These are phyloP conservation scores for Apogon talboti DNA, from an alignment of 2,797 vertebrate species.

Conservation along the genomic window DNA sequence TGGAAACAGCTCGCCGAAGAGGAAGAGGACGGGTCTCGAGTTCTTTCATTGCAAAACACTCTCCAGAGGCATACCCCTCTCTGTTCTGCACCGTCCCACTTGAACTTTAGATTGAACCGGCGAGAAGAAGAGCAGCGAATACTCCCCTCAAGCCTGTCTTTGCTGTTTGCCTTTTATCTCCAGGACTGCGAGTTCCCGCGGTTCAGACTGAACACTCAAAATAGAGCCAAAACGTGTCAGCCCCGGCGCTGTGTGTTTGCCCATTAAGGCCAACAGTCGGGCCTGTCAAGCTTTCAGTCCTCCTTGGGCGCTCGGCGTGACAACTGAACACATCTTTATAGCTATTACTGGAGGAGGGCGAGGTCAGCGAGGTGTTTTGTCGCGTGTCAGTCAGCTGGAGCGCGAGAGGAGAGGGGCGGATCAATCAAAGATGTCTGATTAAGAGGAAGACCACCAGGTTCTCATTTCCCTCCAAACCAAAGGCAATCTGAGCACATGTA, in stretches of 20 bases:
- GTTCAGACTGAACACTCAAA: conserved; percentile 34
- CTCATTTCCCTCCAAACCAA: conserved; percentile 56
- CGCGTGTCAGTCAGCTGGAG: conserved; percentile 68
- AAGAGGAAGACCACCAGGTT: conserved; percentile 60
- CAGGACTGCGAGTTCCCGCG: conserved; percentile 9
- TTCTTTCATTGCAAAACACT: conserved; percentile 21
- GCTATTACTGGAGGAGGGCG: conserved; percentile 43
- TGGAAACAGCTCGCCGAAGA: conserved; percentile 25
- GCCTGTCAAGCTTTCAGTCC: conserved; percentile 48
- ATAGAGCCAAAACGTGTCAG: conserved; percentile 16
- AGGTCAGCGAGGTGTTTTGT: conserved; percentile 53
- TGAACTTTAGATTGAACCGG: conserved; percentile 50
- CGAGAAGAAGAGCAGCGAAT: conserved; percentile 30
- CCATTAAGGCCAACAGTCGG: conserved; percentile 50
- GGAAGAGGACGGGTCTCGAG: conserved; percentile 25
- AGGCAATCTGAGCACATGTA: conserved; percentile 73
- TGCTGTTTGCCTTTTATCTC: conserved; percentile 62
- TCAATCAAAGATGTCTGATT: conserved; percentile 81
- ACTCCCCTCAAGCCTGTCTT: conserved; percentile 48
- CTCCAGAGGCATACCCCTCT: conserved; percentile 13
- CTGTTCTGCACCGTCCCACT: conserved; percentile 40
- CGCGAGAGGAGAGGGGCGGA: conserved; percentile 51
- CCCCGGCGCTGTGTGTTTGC: conserved; percentile 27
- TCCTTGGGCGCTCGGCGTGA: conserved; percentile 12
- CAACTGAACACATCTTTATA: conserved; percentile 56